Percentiles rank a stretch among this genome's conserved stretches.
These are phyloP conservation scores for Hippocampus mohnikei DNA, from an alignment of 2,113 vertebrate species.

Conservation along the genomic window DNA sequence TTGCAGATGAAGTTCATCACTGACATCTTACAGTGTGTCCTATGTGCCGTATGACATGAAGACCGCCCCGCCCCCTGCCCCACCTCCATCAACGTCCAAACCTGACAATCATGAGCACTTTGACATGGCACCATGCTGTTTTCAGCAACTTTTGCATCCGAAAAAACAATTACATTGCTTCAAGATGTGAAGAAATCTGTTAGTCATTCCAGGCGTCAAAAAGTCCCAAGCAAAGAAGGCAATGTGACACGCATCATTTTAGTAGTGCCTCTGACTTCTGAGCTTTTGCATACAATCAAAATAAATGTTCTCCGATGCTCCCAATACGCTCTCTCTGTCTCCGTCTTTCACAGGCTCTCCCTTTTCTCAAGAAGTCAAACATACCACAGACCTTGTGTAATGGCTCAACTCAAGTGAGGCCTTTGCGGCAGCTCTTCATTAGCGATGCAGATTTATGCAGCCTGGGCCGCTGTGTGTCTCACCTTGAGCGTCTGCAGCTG, in stretches of 20 bases:
- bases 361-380: slow-evolving; percentile 3
- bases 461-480: slow-evolving; percentile 38
- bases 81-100: neutral
- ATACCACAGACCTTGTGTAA: slow-evolving; percentile 54
- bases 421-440: slow-evolving; percentile 49
- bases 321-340: neutral
- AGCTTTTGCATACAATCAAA: slow-evolving; percentile 13
- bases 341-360: neutral
- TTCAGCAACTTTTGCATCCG: neutral
- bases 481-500: slow-evolving; percentile 66
- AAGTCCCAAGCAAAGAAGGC: neutral
- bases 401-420: slow-evolving; percentile 53
- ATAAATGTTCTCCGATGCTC: slow-evolving; percentile 12
- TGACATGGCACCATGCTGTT: neutral
- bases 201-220: neutral
- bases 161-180: neutral
- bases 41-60: slow-evolving; percentile 11
- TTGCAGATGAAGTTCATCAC: slow-evolving; percentile 55
- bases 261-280: neutral
- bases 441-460: slow-evolving; percentile 67
- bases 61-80: neutral
- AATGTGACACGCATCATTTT: neutral
- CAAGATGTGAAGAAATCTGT: neutral
- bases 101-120: neutral
- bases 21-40: slow-evolving; percentile 11